Evolutionary conservation across 2,888 invertebrate genomes (phyloP).

Genomic region (Chelonus formosanus): DNA sequence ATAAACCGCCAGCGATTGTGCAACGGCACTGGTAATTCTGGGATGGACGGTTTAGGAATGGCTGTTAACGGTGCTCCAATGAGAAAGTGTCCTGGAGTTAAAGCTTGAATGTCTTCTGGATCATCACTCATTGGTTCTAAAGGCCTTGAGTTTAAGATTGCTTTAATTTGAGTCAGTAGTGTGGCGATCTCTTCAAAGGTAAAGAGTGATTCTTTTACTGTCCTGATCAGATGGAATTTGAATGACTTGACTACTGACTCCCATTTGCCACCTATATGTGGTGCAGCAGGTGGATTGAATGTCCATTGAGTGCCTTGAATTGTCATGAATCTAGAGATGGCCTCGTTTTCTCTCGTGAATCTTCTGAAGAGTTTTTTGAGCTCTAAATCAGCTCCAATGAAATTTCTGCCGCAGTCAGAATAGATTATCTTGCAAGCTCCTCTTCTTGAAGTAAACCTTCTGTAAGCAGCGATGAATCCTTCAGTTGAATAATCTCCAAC

Average conservation of each 20-base stretch:
- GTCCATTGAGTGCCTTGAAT: constrained; percentile 3
- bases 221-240: constrained; percentile 3
- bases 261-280: constrained; percentile 28
- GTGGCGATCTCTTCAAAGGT: constrained; percentile 18
- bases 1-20: constrained; percentile 3
- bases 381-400: constrained; percentile 41
- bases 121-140: constrained; percentile 12
- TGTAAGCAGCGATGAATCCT: constrained; percentile 39
- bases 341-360: not conserved
- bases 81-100: constrained; percentile 16
- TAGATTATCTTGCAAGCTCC: constrained; percentile 32
- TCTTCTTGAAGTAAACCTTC: constrained; percentile 40
- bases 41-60: constrained; percentile 2
- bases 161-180: constrained; percentile 13
- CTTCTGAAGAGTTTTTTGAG: constrained; percentile 18
- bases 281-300: constrained; percentile 24
- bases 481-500: constrained; percentile 38
- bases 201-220: not conserved
- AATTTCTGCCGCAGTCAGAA: no score
- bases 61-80: constrained; percentile 1
- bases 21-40: not conserved
- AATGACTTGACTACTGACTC: constrained; percentile 26
- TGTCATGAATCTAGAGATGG: not conserved
- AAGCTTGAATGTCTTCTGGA: constrained; percentile 1
- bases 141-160: constrained; percentile 18